Conservation (phyloP, 2,113 vertebrate species). For the Oreochromis niloticus region DNA sequence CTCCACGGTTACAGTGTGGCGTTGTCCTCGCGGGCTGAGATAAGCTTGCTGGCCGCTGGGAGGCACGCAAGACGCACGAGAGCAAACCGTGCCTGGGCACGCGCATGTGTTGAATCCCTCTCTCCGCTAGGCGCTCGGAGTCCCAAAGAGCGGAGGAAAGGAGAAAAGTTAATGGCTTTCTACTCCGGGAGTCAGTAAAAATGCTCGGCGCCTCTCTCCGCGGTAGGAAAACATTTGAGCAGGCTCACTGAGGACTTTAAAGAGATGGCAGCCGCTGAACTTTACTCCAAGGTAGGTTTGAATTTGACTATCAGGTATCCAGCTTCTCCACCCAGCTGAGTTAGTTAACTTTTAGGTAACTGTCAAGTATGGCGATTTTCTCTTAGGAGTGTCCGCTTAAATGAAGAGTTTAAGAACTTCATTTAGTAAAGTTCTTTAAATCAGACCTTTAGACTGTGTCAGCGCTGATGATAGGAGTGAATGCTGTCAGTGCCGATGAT, state of each 20-base stretch:
- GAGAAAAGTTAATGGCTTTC: neutral
- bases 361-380: neutral
- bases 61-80: conserved; percentile 35
- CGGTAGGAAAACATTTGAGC: neutral
- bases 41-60: conserved; percentile 35
- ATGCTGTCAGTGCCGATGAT: neutral
- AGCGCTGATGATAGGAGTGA: neutral
- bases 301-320: neutral
- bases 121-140: neutral
- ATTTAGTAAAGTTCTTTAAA: neutral
- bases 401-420: neutral
- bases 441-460: neutral
- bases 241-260: neutral
- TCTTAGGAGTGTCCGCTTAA: neutral
- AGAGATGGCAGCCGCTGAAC: conserved; percentile 81
- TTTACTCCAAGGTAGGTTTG: conserved; percentile 84
- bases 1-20: neutral
- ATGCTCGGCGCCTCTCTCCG: neutral
- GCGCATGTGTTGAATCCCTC: neutral
- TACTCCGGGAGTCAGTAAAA: neutral
- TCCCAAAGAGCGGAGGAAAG: neutral
- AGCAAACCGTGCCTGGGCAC: neutral
- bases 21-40: neutral
- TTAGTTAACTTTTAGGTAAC: neutral
- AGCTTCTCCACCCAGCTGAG: neutral